Conservation (phyloP, 2,797 vertebrate species). For the Glyptemys insculpta region DNA sequence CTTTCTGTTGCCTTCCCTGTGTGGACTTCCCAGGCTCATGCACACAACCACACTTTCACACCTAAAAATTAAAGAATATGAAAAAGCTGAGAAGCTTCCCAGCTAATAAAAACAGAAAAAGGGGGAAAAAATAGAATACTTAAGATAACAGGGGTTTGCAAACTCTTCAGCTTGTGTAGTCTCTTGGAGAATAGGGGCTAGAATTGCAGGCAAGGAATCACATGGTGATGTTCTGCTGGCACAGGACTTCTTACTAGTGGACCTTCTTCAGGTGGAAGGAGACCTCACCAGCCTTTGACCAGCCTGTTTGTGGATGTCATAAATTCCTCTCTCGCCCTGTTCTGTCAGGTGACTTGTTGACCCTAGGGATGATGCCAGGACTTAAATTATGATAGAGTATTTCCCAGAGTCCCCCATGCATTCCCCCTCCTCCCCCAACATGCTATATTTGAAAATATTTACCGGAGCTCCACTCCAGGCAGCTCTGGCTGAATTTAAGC, state of each 20-base stretch:
- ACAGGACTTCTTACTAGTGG: not conserved
- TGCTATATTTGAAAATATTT: no score
- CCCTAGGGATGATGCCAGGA: not conserved
- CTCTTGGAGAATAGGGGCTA: not conserved
- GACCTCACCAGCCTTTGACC: no score
- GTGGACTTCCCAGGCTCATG: no score
- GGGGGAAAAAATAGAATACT: not conserved
- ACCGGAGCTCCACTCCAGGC: no score
- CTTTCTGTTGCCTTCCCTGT: not conserved
- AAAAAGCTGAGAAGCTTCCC: not conserved
- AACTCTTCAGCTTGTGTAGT: not conserved
- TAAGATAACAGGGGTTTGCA: not conserved
- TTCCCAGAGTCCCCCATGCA: no score
- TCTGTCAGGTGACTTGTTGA: not conserved
- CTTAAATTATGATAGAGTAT: no score
- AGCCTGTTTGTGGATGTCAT: fast-evolving
- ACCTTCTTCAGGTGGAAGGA: not conserved
- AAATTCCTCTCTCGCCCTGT: not conserved
- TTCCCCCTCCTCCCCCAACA: no score
- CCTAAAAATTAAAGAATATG: no score
- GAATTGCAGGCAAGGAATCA: not conserved
- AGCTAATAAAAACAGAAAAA: not conserved
- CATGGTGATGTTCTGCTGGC: no score
- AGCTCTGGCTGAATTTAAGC: no score
- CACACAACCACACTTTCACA: not conserved